These are phyloP conservation scores for Drosophila colorata DNA, from an alignment of 2,888 invertebrate species.

Conservation along the genomic window DNA sequence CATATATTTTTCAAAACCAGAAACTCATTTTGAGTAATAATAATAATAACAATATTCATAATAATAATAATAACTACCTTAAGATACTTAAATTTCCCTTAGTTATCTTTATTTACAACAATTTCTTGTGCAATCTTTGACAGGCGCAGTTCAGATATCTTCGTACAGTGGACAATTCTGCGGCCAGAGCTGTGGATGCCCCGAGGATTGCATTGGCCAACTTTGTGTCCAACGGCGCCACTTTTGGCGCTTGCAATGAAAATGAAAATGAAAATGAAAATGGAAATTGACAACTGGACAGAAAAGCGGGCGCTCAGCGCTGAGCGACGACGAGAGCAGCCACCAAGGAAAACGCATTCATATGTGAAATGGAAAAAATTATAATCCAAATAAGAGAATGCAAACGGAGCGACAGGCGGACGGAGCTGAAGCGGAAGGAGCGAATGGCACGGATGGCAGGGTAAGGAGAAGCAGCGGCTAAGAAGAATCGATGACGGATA, in stretches of 20 bases:
- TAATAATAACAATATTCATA: too few relatives aligned
- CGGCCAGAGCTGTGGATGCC: conserved; percentile 2
- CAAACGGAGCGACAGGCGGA: conserved; percentile 46
- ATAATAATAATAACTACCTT: too few relatives aligned
- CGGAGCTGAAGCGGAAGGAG: not conserved
- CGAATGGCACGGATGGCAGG: not conserved
- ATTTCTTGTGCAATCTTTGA: conserved; percentile 3
- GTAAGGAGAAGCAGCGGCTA: conserved; percentile 8
- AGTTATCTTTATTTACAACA: too few relatives aligned
- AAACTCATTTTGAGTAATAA: too few relatives aligned
- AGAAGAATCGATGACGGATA: conserved; percentile 75
- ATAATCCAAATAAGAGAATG: conserved; percentile 82
- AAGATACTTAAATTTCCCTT: too few relatives aligned
- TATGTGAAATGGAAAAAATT: conserved; percentile 83
- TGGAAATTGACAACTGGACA: conserved; percentile 73
- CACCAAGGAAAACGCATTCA: conserved; percentile 77
- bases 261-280: conserved; percentile 59
- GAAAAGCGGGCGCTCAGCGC: not conserved
- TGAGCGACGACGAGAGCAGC: conserved; percentile 4
- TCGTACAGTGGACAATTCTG: not conserved
- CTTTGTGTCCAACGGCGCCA: conserved; percentile 7
- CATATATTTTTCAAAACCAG: too few relatives aligned
- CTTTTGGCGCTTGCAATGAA: conserved; percentile 31
- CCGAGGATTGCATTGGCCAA: conserved; percentile 15
- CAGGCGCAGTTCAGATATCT: not conserved